Evolutionary conservation across 2,113 vertebrate genomes (phyloP).

Genomic region (Strix uralensis): DNA sequence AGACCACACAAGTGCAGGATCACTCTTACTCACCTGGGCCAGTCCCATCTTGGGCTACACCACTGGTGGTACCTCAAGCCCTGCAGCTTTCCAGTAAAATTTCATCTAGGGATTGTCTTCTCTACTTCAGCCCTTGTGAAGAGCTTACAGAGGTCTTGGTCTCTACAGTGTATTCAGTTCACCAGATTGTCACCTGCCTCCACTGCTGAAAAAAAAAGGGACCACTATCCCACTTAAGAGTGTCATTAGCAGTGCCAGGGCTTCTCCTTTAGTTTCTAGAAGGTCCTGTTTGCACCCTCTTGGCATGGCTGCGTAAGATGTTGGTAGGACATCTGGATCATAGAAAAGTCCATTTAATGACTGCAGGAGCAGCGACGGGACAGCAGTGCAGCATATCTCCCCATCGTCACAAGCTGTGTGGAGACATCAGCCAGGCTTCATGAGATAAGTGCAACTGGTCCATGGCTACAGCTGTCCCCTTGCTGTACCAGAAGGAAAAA

Average conservation of each 20-base stretch:
- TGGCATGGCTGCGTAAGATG: not conserved
- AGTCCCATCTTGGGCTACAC: not conserved
- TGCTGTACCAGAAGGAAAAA: not conserved
- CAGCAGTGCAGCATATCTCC: not conserved
- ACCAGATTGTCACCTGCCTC: not conserved
- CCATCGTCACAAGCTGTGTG: accelerated
- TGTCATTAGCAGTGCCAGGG: not conserved
- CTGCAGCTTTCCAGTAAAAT: not conserved
- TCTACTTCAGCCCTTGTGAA: not conserved
- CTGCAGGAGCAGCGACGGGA: not conserved
- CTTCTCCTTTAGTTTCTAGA: not conserved
- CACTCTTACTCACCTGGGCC: not conserved
- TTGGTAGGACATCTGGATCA: not conserved
- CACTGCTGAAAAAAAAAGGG: not conserved
- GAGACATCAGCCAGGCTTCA: not conserved
- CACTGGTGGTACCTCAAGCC: not conserved
- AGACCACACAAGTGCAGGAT: not conserved
- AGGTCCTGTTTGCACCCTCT: not conserved
- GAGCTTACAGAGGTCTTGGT: not conserved
- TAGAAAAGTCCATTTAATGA: not conserved
- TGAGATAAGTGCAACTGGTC: accelerated
- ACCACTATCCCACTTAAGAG: not conserved
- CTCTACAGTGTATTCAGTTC: not conserved
- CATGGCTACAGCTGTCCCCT: not conserved
- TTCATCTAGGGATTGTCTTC: not conserved